A percentile compares a stretch with the other conserved stretches of the same genome.
Evolutionary conservation across 2,888 invertebrate species (phyloP).

Genomic region (Thera britannica): DNA sequence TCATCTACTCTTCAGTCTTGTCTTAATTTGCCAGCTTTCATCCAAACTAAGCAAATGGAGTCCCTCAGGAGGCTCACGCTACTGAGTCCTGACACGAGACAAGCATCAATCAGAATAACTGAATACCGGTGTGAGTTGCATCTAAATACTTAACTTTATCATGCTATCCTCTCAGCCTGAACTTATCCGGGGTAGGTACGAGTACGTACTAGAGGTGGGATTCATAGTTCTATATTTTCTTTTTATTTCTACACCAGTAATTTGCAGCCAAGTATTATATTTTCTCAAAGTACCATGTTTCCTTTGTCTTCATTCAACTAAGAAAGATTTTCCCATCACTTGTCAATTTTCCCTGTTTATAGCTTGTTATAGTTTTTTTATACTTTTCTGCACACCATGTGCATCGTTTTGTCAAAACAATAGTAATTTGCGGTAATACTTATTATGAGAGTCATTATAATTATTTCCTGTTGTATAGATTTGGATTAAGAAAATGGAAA

Average conservation of each 20-base stretch:
- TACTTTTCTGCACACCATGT: no score
- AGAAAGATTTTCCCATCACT: no score
- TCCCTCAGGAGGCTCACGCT: slow-evolving; percentile 15
- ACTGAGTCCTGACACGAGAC: slow-evolving; percentile 20
- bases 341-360: no score
- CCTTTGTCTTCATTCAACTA: no score
- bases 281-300: no score
- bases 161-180: slow-evolving; percentile 27
- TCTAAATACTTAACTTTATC: slow-evolving; percentile 36
- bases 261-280: no score
- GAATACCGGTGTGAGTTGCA: slow-evolving; percentile 35
- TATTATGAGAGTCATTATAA: no score
- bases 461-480: no score
- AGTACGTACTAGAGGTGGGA: slow-evolving; percentile 19
- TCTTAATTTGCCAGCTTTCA: slow-evolving; percentile 12
- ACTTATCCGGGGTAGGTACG: slow-evolving; percentile 15
- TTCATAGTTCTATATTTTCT: background rate
- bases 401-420: no score
- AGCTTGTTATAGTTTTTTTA: no score
- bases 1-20: background rate
- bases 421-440: no score
- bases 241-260: background rate
- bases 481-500: no score
- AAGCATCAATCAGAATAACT: slow-evolving; percentile 42
- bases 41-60: slow-evolving; percentile 6